phyloP scores from a whole-genome alignment of 2,888 invertebrate species.

The Magallana nippona region DNA sequence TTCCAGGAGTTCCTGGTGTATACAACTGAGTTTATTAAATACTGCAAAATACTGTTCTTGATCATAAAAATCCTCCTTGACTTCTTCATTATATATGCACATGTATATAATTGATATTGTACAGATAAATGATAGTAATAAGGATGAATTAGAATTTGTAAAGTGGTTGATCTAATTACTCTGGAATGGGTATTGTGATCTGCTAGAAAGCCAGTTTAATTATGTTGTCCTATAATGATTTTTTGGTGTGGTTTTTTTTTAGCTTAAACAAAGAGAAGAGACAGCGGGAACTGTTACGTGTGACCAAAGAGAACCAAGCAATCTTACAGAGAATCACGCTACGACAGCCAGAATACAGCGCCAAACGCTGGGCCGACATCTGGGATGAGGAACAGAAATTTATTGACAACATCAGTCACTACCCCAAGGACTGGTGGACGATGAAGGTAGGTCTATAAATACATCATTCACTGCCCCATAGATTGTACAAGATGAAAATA shows the following conservation, averaged over 20 bases:
- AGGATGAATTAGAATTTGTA: background rate
- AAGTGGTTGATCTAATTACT: too few species aligned
- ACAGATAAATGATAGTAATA: background rate
- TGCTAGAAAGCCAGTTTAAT: too few species aligned
- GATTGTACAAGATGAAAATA: too few species aligned
- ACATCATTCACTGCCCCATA: background rate
- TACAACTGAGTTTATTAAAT: too few species aligned
- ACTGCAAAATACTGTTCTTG: too few species aligned
- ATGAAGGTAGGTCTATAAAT: conserved; percentile 25
- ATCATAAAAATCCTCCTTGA: too few species aligned
- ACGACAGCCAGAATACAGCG: conserved; percentile 77
- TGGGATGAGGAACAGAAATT: conserved; percentile 78
- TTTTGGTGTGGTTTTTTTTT: conserved; percentile 43
- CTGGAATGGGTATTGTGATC: too few species aligned
- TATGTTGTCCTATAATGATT: background rate
- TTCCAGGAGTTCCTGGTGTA: too few species aligned
- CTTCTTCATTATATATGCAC: too few species aligned
- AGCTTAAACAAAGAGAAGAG: conserved; percentile 80
- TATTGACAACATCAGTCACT: conserved; percentile 78
- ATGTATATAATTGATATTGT: too few species aligned
- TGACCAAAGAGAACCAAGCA: conserved; percentile 79
- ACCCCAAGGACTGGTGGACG: conserved; percentile 79
- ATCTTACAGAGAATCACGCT: conserved; percentile 77
- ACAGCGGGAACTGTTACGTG: conserved; percentile 77
- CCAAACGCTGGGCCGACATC: conserved; percentile 74